phyloP scores from a whole-genome alignment of 2,888 invertebrate species.

The Nebria salina region DNA sequence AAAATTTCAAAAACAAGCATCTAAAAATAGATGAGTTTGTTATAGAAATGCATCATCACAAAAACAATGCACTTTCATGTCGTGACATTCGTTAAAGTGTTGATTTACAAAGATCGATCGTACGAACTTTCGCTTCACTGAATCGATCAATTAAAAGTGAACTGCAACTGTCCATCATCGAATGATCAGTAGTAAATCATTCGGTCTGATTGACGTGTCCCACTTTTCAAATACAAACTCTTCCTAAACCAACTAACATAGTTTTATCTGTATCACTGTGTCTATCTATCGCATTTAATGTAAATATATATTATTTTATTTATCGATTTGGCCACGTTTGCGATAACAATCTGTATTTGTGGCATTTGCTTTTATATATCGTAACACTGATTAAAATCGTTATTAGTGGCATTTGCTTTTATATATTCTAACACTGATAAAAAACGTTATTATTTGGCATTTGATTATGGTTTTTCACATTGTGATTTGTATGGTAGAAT shows the following conservation, averaged over 20 bases:
- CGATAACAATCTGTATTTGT: conserved; percentile 17
- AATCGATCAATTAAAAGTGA: conserved; percentile 19
- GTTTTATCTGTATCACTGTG: conserved; percentile 6
- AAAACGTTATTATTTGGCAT: too few relatives aligned
- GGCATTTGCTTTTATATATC: neutral
- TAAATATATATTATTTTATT: neutral
- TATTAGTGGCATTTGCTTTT: neutral
- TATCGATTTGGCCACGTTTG: neutral
- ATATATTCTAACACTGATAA: neutral
- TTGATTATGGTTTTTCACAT: too few relatives aligned
- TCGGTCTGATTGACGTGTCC: conserved; percentile 21
- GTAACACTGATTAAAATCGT: too few relatives aligned
- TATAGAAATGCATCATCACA: neutral
- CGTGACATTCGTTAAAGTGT: conserved; percentile 12
- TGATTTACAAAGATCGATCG: neutral
- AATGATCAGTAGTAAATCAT: conserved; percentile 6
- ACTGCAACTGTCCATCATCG: conserved; percentile 18
- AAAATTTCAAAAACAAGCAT: neutral
- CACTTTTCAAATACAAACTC: conserved; percentile 6
- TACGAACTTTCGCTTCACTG: conserved; percentile 11
- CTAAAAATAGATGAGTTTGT: too few relatives aligned
- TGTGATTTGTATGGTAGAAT: too few relatives aligned
- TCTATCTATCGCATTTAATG: neutral
- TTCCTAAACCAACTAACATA: conserved; percentile 2
- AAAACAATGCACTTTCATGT: conserved; percentile 5